These are phyloP conservation scores for Nesogale talazaci DNA, from an alignment of 2,113 vertebrate species.

Conservation along the genomic window DNA sequence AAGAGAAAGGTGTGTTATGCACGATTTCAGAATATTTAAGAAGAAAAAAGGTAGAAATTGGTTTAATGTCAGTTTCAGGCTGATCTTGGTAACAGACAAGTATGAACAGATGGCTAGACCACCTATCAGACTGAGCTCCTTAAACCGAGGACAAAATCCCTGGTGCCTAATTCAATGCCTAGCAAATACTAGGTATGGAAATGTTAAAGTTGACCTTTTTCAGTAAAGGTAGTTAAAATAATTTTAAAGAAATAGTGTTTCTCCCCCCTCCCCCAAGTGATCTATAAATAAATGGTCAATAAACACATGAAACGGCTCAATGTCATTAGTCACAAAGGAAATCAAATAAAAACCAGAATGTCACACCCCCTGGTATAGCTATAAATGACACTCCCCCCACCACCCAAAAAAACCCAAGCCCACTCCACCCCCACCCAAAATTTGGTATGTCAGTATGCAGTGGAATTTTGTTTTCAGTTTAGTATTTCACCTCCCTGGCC, in stretches of 20 bases:
- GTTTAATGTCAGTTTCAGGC: neutral
- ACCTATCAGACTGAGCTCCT: neutral
- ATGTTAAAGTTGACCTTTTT: slow-evolving; percentile 44
- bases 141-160: slow-evolving; percentile 27
- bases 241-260: neutral
- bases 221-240: slow-evolving; percentile 51
- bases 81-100: neutral
- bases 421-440: neutral
- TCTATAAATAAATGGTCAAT: neutral
- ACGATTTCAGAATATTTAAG: neutral
- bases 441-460: no score
- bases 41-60: neutral
- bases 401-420: neutral
- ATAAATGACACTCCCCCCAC: neutral
- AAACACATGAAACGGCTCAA: neutral
- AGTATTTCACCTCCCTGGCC: no score
- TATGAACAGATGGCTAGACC: neutral
- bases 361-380: neutral
- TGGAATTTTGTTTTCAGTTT: no score
- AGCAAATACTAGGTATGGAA: slow-evolving; percentile 16
- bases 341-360: neutral
- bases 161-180: neutral
- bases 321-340: neutral
- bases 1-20: slow-evolving; percentile 22
- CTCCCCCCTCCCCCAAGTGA: neutral